Conservation (phyloP, 2,113 vertebrate genomes). For the Manacus vitellinus region DNA sequence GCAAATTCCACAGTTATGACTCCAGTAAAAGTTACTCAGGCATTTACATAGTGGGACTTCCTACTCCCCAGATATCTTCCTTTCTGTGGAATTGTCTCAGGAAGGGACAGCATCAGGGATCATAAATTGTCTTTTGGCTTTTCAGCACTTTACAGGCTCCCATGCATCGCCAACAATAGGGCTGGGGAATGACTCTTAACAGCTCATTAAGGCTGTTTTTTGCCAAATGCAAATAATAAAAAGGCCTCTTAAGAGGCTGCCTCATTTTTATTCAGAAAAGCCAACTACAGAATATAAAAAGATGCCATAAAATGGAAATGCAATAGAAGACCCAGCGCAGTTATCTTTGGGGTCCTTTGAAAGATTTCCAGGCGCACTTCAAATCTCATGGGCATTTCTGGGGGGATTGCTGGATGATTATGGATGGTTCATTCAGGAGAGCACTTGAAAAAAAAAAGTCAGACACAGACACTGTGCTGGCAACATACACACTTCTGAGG, state of each 20-base stretch:
- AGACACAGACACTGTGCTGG: neutral
- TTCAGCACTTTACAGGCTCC: constrained; percentile 75
- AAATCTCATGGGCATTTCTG: neutral
- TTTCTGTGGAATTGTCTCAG: constrained; percentile 62
- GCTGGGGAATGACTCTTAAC: constrained; percentile 71
- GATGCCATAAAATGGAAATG: constrained; percentile 76
- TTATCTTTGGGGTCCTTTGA: constrained; percentile 49
- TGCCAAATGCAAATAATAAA: constrained; percentile 80
- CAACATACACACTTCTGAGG: neutral
- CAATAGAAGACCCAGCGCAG: neutral
- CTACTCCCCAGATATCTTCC: constrained; percentile 49
- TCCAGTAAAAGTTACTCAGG: constrained; percentile 10
- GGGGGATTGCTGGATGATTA: neutral
- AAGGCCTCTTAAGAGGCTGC: constrained; percentile 67
- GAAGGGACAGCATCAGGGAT: constrained; percentile 69
- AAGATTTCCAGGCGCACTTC: constrained; percentile 1
- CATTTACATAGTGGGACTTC: constrained; percentile 60
- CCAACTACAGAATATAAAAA: constrained; percentile 73
- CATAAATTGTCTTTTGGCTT: constrained; percentile 77
- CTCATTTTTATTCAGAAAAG: constrained; percentile 78
- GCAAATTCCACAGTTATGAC: constrained; percentile 35
- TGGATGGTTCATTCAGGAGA: neutral
- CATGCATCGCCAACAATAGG: constrained; percentile 71
- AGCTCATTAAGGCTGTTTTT: constrained; percentile 81
- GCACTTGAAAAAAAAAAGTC: neutral